Evolutionary conservation across 1,140 invertebrate genomes (phyloP).

Genomic region (Apis laboriosa): DNA sequence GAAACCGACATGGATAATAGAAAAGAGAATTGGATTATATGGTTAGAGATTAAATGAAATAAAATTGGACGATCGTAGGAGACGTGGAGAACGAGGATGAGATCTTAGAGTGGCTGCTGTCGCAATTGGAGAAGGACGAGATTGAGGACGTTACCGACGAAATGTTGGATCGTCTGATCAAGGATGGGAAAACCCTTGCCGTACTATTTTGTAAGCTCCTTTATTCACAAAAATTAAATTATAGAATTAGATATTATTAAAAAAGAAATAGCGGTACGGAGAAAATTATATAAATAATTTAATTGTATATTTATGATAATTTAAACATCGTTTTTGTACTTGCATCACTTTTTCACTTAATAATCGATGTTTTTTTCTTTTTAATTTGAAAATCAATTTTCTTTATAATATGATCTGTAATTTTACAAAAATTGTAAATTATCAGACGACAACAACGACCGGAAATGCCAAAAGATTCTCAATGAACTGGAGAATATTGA

Average conservation of each 20-base stretch:
- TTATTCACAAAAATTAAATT: not conserved
- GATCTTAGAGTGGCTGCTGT: slow-evolving; percentile 93
- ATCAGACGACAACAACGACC: slow-evolving; percentile 94
- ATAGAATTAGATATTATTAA: too few species aligned
- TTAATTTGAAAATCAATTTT: not conserved
- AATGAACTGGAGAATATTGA: slow-evolving; percentile 97
- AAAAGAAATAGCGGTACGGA: too few species aligned
- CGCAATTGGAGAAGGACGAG: slow-evolving; percentile 94
- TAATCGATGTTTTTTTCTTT: not conserved
- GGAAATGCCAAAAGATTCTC: slow-evolving; percentile 91
- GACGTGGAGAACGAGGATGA: slow-evolving; percentile 95
- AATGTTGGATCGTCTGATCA: slow-evolving; percentile 94
- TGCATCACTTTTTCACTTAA: not conserved
- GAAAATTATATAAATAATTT: too few species aligned
- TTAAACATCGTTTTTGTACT: too few species aligned
- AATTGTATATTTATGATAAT: too few species aligned
- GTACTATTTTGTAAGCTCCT: slow-evolving; percentile 94
- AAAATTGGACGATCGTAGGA: slow-evolving; percentile 80
- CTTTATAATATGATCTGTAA: not conserved
- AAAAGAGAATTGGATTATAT: not conserved
- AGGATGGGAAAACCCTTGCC: slow-evolving; percentile 93
- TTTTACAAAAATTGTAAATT: not conserved
- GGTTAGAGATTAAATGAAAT: not conserved
- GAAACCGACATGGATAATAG: not conserved
- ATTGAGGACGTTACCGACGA: slow-evolving; percentile 97